A percentile compares a stretch with the other conserved stretches of the same genome.
Evolutionary conservation across 2,888 invertebrate genomes (phyloP).

Genomic region (Syrphus vitripennis): DNA sequence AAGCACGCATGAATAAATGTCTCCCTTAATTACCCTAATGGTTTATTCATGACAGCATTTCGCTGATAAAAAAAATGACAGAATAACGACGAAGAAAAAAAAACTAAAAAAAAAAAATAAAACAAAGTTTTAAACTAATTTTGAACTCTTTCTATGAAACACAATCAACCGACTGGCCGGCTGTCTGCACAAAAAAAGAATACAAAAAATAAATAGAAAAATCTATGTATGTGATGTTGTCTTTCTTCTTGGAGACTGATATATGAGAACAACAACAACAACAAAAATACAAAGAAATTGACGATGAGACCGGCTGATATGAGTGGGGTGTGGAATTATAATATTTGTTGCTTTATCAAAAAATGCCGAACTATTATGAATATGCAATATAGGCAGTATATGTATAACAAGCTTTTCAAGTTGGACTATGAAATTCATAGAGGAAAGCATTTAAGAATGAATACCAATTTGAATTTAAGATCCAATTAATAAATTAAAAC

Average conservation of each 20-base stretch:
- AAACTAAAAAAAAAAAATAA: too few species aligned
- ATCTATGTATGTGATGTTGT: not conserved
- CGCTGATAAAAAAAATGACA: constrained; percentile 66
- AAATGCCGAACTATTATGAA: not conserved
- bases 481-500: too few species aligned
- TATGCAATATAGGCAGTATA: not conserved
- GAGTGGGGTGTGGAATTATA: not conserved
- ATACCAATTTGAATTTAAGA: too few species aligned
- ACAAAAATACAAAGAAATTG: not conserved
- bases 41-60: constrained; percentile 68
- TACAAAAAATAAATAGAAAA: not conserved
- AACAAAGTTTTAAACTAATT: constrained; percentile 45
- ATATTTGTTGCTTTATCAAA: not conserved
- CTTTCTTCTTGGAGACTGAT: not conserved
- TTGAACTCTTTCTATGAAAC: constrained; percentile 46
- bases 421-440: not conserved
- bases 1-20: constrained; percentile 66
- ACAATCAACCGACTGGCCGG: constrained; percentile 1
- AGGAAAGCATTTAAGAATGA: not conserved
- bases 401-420: not conserved
- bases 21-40: constrained; percentile 70
- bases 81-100: constrained; percentile 21
- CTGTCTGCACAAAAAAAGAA: not conserved
- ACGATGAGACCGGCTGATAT: not conserved
- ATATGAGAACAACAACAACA: not conserved